phyloP scores from a whole-genome alignment of 1,140 invertebrate species.

The Spodoptera litura region DNA sequence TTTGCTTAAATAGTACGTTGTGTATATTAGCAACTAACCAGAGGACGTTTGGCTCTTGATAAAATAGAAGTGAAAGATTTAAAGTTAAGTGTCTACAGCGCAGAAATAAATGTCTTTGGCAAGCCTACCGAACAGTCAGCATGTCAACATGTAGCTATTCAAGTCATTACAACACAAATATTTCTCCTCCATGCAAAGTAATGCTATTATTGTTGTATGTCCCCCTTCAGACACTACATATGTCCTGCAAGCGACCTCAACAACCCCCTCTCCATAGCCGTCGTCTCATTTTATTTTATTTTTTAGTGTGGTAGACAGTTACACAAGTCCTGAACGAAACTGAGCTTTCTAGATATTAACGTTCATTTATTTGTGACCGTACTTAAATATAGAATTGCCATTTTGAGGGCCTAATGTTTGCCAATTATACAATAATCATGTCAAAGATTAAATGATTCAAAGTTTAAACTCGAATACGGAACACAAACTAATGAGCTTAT shows the following conservation, averaged over 20 bases:
- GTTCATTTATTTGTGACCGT: conserved; percentile 75
- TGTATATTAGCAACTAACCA: no score
- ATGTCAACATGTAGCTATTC: conserved; percentile 9
- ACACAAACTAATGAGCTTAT: conserved; percentile 77
- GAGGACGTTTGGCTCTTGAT: no score
- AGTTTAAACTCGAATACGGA: neutral
- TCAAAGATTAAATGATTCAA: neutral
- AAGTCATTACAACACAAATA: conserved; percentile 33
- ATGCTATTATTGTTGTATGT: conserved; percentile 44
- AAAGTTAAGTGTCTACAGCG: neutral
- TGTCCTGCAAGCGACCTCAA: conserved; percentile 38
- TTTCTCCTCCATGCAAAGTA: conserved; percentile 32
- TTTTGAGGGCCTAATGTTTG: no score
- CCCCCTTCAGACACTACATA: conserved; percentile 24
- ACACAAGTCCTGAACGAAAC: conserved; percentile 82
- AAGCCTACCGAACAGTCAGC: conserved; percentile 2
- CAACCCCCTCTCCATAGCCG: conserved; percentile 22
- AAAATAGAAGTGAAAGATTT: neutral
- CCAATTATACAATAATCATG: no score
- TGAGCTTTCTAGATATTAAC: conserved; percentile 70
- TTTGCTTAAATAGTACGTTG: neutral
- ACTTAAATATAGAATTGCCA: neutral
- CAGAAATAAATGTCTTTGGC: neutral
- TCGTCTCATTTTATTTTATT: conserved; percentile 53
- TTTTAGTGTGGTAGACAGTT: conserved; percentile 80